These are phyloP conservation scores for Psophia crepitans DNA, from an alignment of 2,113 vertebrate genomes.

Conservation along the genomic window DNA sequence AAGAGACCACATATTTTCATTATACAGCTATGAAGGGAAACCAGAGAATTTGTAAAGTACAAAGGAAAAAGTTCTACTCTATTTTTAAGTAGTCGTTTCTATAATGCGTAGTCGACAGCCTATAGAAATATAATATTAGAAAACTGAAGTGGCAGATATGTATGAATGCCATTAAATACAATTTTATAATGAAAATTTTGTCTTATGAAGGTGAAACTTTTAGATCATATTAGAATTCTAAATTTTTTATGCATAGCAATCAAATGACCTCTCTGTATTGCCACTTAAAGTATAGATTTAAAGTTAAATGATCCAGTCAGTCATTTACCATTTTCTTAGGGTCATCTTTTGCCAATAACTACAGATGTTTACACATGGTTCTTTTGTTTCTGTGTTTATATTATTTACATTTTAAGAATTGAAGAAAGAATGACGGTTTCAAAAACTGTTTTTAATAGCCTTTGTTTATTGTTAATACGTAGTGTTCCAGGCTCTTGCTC, in stretches of 20 bases:
- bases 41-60: background rate
- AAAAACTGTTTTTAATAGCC: constrained; percentile 79
- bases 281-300: constrained; percentile 78
- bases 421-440: constrained; percentile 68
- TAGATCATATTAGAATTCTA: constrained; percentile 76
- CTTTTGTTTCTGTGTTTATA: constrained; percentile 67
- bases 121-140: background rate
- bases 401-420: constrained; percentile 75
- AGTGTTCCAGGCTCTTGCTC: constrained; percentile 79
- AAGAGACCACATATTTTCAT: background rate
- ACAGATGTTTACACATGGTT: constrained; percentile 57
- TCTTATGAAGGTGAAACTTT: constrained; percentile 81
- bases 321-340: constrained; percentile 77
- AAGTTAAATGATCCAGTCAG: constrained; percentile 79
- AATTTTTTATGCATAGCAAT: constrained; percentile 77
- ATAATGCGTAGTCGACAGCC: background rate
- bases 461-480: constrained; percentile 83
- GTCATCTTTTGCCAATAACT: constrained; percentile 68
- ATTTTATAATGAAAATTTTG: constrained; percentile 78
- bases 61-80: background rate
- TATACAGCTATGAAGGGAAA: background rate
- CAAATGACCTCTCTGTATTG: constrained; percentile 75
- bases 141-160: constrained; percentile 34
- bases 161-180: constrained; percentile 62
- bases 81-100: background rate